A percentile compares a stretch with the other conserved stretches of the same genome.
These are phyloP conservation scores for Sceloporus undulatus DNA, from an alignment of 2,113 vertebrate genomes.

Conservation along the genomic window DNA sequence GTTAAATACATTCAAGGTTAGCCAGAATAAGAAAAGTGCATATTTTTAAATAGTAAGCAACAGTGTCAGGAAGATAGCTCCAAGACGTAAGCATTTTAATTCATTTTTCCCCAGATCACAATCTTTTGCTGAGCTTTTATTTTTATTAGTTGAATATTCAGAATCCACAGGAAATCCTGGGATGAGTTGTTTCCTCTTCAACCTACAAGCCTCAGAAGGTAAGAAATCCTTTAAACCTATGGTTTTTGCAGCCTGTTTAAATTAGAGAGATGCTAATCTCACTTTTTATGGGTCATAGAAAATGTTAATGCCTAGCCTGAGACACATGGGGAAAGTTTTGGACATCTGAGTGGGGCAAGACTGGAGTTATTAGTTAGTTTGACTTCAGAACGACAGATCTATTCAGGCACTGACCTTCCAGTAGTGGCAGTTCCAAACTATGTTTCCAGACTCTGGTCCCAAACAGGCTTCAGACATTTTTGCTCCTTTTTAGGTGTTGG, in stretches of 20 bases:
- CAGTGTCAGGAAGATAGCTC: slow-evolving; percentile 45
- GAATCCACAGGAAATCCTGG: slow-evolving; percentile 76
- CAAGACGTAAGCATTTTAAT: slow-evolving; percentile 61
- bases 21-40: background rate
- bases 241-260: slow-evolving; percentile 69
- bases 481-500: background rate
- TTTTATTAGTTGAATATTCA: slow-evolving; percentile 76
- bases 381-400: background rate
- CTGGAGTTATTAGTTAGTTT: slow-evolving; percentile 29
- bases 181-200: slow-evolving; percentile 71
- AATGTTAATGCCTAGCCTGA: slow-evolving; percentile 50
- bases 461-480: background rate
- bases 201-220: slow-evolving; percentile 59
- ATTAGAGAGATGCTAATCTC: slow-evolving; percentile 64
- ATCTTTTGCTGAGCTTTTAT: slow-evolving; percentile 71
- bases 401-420: background rate
- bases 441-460: background rate
- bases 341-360: slow-evolving; percentile 59
- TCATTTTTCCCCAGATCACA: slow-evolving; percentile 61
- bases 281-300: slow-evolving; percentile 47
- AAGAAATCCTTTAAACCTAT: slow-evolving; percentile 60
- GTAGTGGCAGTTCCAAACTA: background rate
- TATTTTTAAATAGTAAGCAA: slow-evolving; percentile 52
- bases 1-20: background rate
- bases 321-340: slow-evolving; percentile 23